Conservation (phyloP, 2,888 invertebrate genomes). For the Athalia rosae region DNA sequence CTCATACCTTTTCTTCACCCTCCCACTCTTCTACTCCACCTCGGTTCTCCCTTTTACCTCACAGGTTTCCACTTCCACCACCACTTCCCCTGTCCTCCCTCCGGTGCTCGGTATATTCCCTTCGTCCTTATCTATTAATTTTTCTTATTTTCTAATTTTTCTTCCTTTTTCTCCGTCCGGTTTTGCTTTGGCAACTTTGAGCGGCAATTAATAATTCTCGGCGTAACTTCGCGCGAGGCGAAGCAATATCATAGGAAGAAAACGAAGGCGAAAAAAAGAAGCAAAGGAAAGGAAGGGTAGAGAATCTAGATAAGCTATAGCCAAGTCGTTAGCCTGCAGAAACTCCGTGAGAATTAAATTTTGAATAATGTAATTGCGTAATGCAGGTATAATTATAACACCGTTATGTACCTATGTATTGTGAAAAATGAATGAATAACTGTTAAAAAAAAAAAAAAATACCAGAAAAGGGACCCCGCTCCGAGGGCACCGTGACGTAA, state of each 20-base stretch:
- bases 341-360: neutral
- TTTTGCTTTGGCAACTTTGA: neutral
- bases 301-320: neutral
- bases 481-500: too few relatives aligned
- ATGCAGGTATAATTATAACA: too few relatives aligned
- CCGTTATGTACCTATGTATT: too few relatives aligned
- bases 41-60: neutral
- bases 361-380: neutral
- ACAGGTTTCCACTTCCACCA: neutral
- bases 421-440: too few relatives aligned
- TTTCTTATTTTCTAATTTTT: neutral
- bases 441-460: too few relatives aligned
- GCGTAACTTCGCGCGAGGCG: neutral
- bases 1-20: slow-evolving; percentile 22
- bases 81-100: too few relatives aligned
- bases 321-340: neutral
- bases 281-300: neutral
- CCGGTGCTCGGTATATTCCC: neutral
- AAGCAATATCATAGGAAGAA: neutral
- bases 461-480: too few relatives aligned
- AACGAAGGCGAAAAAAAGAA: neutral
- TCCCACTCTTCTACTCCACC: neutral
- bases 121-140: neutral
- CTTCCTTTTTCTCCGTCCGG: neutral
- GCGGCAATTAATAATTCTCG: slow-evolving; percentile 12